These are phyloP conservation scores for Mus pahari DNA, from an alignment of 2,113 vertebrate genomes.

Conservation along the genomic window DNA sequence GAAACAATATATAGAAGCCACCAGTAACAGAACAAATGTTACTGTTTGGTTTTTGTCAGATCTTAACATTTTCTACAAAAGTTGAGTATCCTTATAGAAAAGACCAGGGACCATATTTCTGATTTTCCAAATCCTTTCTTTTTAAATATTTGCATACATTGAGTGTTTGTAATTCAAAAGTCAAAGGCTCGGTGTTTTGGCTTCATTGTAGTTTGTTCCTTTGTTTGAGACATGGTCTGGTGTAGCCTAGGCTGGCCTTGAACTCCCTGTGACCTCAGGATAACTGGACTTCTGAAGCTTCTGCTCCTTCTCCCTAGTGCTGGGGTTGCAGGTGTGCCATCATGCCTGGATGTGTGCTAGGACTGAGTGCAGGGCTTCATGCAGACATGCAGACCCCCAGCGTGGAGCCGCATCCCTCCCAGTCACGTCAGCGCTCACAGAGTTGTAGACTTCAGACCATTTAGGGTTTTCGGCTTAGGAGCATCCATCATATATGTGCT, in stretches of 20 bases:
- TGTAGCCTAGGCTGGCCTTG: neutral
- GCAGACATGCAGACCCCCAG: no score
- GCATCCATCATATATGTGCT: neutral
- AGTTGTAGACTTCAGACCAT: neutral
- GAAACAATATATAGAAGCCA: conserved; percentile 11
- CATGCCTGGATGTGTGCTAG: neutral
- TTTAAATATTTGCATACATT: neutral
- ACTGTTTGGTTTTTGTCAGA: conserved; percentile 19
- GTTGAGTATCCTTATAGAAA: neutral
- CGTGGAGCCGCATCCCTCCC: no score
- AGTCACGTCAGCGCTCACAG: no score
- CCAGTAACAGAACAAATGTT: neutral
- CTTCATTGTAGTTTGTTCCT: neutral
- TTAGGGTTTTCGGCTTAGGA: neutral
- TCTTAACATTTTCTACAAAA: neutral
- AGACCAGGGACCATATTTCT: neutral
- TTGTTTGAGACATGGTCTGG: neutral
- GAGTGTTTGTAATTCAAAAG: neutral
- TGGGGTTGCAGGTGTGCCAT: no score
- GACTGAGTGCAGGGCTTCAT: no score
- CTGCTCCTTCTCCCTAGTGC: no score
- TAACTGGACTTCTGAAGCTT: neutral
- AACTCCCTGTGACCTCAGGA: neutral
- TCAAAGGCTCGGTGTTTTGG: neutral
- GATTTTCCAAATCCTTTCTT: neutral